Evolutionary conservation across 2,797 vertebrate species (phyloP).

Genomic region (Scolopax bukidnonensis): DNA sequence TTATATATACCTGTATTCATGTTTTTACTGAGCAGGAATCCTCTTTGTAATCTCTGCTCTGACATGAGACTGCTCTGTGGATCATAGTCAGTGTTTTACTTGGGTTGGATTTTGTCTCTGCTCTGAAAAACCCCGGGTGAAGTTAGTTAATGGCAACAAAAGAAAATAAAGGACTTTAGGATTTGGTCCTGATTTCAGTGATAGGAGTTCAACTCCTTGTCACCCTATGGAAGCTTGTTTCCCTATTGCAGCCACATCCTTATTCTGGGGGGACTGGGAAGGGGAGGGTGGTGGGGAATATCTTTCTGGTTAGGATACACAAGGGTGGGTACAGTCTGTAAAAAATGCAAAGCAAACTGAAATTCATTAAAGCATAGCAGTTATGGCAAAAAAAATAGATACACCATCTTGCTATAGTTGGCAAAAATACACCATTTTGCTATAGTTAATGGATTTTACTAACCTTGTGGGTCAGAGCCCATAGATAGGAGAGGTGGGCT

Average conservation of each 20-base stretch:
- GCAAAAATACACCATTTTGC: not conserved
- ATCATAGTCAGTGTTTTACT: not conserved
- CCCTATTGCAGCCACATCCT: not conserved
- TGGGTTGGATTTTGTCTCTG: not conserved
- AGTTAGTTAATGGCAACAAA: not conserved
- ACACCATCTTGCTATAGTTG: not conserved
- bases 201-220: not conserved
- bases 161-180: not conserved
- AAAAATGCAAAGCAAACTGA: not conserved
- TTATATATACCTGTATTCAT: not conserved
- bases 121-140: not conserved
- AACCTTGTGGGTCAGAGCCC: fast-evolving
- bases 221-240: fast-evolving
- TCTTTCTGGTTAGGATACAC: not conserved
- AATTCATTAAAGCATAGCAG: not conserved
- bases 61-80: not conserved
- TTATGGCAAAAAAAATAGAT: not conserved
- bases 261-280: not conserved
- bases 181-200: not conserved
- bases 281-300: fast-evolving
- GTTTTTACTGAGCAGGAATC: slow-evolving; percentile 21
- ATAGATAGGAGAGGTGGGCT: not conserved
- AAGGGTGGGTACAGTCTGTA: not conserved
- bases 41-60: not conserved
- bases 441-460: not conserved